Evolutionary conservation across 92 coral and sea anemone species (phyloP).

Genomic region (Zoanthus sociatus): DNA sequence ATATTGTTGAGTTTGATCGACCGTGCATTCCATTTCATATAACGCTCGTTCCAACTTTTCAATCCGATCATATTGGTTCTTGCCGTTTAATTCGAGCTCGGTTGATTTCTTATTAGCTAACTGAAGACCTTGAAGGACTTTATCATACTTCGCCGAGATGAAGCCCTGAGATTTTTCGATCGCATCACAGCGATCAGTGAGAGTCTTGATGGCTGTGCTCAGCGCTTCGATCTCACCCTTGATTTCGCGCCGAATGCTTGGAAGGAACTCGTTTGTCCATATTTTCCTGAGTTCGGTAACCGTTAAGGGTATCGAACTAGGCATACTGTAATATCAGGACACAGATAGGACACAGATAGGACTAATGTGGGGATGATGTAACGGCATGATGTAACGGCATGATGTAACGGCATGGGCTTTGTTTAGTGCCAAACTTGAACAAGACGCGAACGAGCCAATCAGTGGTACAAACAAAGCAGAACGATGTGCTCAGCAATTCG

Average conservation of each 20-base stretch:
- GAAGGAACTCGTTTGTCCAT: constrained; percentile 45
- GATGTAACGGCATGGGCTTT: too few species aligned
- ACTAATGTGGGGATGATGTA: too few species aligned
- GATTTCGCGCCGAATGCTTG: constrained; percentile 25
- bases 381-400: too few species aligned
- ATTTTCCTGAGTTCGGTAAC: constrained; percentile 7
- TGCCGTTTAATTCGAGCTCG: neutral
- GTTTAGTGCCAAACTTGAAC: too few species aligned
- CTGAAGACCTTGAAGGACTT: neutral
- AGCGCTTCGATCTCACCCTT: constrained; percentile 23
- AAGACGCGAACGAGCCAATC: too few species aligned
- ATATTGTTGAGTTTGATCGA: constrained; percentile 9
- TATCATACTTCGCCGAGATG: constrained; percentile 21
- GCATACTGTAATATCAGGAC: constrained; percentile 1
- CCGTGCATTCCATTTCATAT: neutral
- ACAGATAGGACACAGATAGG: neutral
- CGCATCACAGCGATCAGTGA: constrained; percentile 18
- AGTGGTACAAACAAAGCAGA: too few species aligned
- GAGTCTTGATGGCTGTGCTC: constrained; percentile 18
- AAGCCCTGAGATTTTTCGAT: constrained; percentile 37
- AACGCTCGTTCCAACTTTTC: neutral
- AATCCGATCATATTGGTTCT: neutral
- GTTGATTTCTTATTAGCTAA: neutral
- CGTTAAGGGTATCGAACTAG: constrained; percentile 1
- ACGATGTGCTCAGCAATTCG: too few species aligned